These are phyloP conservation scores for Drosophila vallismaia DNA, from an alignment of 2,888 invertebrate genomes.

Conservation along the genomic window DNA sequence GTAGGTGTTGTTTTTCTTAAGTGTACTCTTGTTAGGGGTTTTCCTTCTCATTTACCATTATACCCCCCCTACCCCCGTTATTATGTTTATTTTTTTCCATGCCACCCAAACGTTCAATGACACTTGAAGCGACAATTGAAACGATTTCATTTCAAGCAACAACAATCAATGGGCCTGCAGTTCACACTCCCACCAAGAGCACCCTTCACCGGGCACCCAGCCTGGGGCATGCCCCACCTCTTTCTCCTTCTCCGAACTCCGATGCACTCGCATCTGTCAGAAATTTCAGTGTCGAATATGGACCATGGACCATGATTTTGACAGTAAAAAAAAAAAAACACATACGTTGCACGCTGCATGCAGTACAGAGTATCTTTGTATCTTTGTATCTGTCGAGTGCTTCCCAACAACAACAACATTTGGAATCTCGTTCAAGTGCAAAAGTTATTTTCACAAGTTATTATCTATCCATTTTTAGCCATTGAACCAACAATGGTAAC, in stretches of 20 bases:
- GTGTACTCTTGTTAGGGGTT: constrained; percentile 5
- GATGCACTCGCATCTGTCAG: constrained; percentile 76
- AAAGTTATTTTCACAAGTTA: constrained; percentile 78
- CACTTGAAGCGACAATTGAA: constrained; percentile 67
- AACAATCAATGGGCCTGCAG: constrained; percentile 39
- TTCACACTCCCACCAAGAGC: constrained; percentile 34
- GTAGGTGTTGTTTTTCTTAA: background rate
- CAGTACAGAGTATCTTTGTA: constrained; percentile 12
- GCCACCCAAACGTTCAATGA: constrained; percentile 55
- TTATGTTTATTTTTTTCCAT: background rate
- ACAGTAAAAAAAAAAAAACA: constrained; percentile 31
- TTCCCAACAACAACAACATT: constrained; percentile 35
- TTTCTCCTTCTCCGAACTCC: constrained; percentile 35
- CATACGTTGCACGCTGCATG: constrained; percentile 6
- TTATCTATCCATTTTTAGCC: constrained; percentile 74
- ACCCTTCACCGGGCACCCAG: background rate
- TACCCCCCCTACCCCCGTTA: background rate
- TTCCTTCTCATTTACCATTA: constrained; percentile 2
- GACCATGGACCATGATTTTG: constrained; percentile 60
- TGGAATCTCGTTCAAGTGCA: constrained; percentile 64
- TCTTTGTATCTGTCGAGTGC: constrained; percentile 26
- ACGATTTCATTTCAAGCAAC: constrained; percentile 62
- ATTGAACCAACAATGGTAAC: constrained; percentile 64
- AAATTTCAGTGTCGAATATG: constrained; percentile 68
- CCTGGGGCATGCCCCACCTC: background rate